These are phyloP conservation scores for Trididemnum nubilum DNA, from an alignment of 23 tunicate genomes.

Conservation along the genomic window DNA sequence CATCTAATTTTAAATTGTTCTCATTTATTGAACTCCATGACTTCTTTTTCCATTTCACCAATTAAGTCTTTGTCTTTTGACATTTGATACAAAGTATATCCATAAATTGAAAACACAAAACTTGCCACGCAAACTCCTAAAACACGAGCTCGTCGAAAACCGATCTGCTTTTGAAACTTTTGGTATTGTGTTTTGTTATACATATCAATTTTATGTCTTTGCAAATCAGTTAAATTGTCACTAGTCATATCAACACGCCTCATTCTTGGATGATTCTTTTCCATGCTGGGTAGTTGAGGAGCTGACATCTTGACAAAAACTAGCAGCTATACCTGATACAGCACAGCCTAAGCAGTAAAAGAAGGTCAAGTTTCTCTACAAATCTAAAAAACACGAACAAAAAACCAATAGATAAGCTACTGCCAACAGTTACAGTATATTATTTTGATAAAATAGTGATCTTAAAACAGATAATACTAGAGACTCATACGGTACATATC, in stretches of 20 bases:
- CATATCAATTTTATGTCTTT: slow-evolving; percentile 30
- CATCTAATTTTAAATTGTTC: no score
- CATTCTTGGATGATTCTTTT: slow-evolving; percentile 45
- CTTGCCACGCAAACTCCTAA: slow-evolving; percentile 1
- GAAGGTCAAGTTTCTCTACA: no score
- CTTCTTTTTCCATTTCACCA: slow-evolving; percentile 64
- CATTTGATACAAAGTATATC: slow-evolving; percentile 57
- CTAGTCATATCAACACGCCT: slow-evolving; percentile 51
- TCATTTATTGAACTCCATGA: slow-evolving; percentile 18
- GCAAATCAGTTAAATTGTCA: slow-evolving; percentile 41
- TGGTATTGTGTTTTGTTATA: slow-evolving; percentile 43
- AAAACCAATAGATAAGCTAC: no score
- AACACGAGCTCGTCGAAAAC: background rate
- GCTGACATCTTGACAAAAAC: slow-evolving; percentile 44
- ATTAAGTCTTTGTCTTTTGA: slow-evolving; percentile 59
- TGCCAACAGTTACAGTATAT: no score
- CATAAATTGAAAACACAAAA: slow-evolving; percentile 39
- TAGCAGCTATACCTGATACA: background rate
- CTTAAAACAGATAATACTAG: no score
- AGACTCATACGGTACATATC: no score
- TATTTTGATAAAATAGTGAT: no score
- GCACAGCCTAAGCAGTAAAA: background rate
- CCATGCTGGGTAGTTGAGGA: slow-evolving; percentile 38
- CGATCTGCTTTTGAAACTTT: slow-evolving; percentile 8
- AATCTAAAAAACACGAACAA: no score